Percentiles rank a stretch among this genome's conserved stretches.
These are phyloP conservation scores for Phrixothrix hirtus DNA, from an alignment of 2,888 invertebrate genomes.

Conservation along the genomic window DNA sequence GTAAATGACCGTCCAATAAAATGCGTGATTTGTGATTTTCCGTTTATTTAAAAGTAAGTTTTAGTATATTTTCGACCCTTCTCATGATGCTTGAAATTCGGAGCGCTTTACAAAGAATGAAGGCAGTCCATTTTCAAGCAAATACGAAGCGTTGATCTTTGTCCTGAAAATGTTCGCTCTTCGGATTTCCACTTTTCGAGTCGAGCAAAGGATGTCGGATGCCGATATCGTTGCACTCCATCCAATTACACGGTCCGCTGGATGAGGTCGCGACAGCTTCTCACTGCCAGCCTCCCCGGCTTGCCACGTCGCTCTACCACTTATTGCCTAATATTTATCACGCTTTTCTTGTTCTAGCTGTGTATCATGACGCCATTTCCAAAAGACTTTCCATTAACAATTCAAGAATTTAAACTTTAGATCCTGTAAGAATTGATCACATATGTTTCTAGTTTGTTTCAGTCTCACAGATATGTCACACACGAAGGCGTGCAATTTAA, in stretches of 20 bases:
- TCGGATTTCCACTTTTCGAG: constrained; percentile 35
- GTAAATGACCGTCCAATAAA: constrained; percentile 10
- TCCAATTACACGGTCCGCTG: constrained; percentile 55
- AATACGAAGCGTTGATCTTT: constrained; percentile 29
- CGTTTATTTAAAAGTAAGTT: constrained; percentile 5
- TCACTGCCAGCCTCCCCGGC: constrained; percentile 47
- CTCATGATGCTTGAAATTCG: constrained; percentile 4
- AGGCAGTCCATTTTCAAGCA: constrained; percentile 16
- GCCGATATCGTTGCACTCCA: constrained; percentile 51
- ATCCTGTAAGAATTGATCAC: background rate
- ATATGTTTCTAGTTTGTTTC: no score
- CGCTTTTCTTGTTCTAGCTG: constrained; percentile 33
- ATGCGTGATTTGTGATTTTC: constrained; percentile 15
- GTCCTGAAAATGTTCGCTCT: constrained; percentile 35
- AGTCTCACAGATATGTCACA: no score
- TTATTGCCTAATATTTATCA: constrained; percentile 54
- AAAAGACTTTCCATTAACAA: constrained; percentile 9
- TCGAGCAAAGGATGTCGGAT: constrained; percentile 33
- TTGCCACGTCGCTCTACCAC: constrained; percentile 50
- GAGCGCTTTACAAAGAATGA: constrained; percentile 9
- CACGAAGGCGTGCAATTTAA: background rate
- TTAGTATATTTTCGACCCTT: no score
- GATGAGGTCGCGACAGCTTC: constrained; percentile 55
- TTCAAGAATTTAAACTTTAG: background rate
- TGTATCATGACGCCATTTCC: constrained; percentile 15